Conservation (phyloP, 2,888 invertebrate species). For the Harpagoxenus sublaevis region DNA sequence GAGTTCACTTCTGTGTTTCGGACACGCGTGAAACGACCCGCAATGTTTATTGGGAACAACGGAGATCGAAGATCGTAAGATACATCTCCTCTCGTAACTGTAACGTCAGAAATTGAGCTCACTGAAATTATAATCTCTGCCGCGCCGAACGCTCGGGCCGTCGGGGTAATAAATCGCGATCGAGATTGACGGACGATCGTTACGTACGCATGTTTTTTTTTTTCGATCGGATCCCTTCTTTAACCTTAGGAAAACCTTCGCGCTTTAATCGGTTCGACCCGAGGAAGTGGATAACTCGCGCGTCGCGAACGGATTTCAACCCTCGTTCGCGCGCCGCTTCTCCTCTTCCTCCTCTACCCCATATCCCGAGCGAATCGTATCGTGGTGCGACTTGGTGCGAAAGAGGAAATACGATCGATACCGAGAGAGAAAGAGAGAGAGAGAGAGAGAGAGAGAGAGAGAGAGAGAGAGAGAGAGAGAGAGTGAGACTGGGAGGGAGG, state of each 20-base stretch:
- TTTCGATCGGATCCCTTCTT: slow-evolving; percentile 1
- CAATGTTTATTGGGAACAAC: neutral
- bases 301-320: slow-evolving; percentile 38
- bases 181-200: neutral
- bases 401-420: slow-evolving; percentile 69
- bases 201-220: neutral
- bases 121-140: slow-evolving; percentile 14
- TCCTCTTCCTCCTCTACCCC: slow-evolving; percentile 42
- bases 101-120: neutral
- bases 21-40: neutral
- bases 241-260: slow-evolving; percentile 1
- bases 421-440: slow-evolving; percentile 10
- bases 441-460: slow-evolving; percentile 11
- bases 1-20: slow-evolving; percentile 3
- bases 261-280: slow-evolving; percentile 39
- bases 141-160: neutral
- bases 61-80: neutral
- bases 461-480: neutral
- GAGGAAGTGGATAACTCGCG: slow-evolving; percentile 23
- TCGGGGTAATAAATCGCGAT: slow-evolving; percentile 12
- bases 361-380: slow-evolving; percentile 65
- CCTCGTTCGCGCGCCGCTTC: slow-evolving; percentile 36
- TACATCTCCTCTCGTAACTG: neutral
- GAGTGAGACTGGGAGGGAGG: slow-evolving; percentile 3
- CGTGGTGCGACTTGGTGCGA: slow-evolving; percentile 64